phyloP scores from a whole-genome alignment of 2,888 invertebrate genomes.

The Brassicogethes aeneus region DNA sequence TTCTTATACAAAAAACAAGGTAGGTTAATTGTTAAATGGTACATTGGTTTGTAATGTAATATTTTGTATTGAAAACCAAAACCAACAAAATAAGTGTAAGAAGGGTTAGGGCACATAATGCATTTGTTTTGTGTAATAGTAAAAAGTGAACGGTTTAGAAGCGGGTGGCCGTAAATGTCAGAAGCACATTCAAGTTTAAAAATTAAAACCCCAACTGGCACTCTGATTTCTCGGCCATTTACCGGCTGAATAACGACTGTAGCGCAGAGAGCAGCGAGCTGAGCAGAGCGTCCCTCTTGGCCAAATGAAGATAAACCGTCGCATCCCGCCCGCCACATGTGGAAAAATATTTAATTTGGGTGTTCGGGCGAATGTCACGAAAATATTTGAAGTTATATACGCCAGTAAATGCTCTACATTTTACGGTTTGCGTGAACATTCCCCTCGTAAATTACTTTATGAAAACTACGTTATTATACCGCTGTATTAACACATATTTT shows the following conservation, averaged over 20 bases:
- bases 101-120: too few species aligned
- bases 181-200: slow-evolving; percentile 39
- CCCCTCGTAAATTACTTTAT: slow-evolving; percentile 16
- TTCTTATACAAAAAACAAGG: too few species aligned
- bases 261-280: too few species aligned
- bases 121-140: slow-evolving; percentile 34
- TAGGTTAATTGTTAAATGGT: too few species aligned
- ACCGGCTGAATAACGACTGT: slow-evolving; percentile 36
- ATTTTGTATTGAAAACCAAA: too few species aligned
- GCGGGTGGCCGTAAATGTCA: slow-evolving; percentile 38
- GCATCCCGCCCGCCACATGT: slow-evolving; percentile 35
- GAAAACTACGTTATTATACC: slow-evolving; percentile 16
- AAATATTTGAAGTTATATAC: slow-evolving; percentile 28
- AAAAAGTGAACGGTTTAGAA: slow-evolving; percentile 29
- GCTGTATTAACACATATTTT: slow-evolving; percentile 15
- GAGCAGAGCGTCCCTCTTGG: slow-evolving; percentile 27
- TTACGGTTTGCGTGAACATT: slow-evolving; percentile 12
- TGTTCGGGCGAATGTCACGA: slow-evolving; percentile 30
- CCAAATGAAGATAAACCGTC: slow-evolving; percentile 36
- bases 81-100: too few species aligned
- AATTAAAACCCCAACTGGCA: slow-evolving; percentile 37
- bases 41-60: too few species aligned
- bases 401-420: slow-evolving; percentile 15
- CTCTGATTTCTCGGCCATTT: slow-evolving; percentile 40
- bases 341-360: slow-evolving; percentile 38